These are phyloP conservation scores for Laticauda laticaudata DNA, from an alignment of 2,113 vertebrate genomes.

Conservation along the genomic window DNA sequence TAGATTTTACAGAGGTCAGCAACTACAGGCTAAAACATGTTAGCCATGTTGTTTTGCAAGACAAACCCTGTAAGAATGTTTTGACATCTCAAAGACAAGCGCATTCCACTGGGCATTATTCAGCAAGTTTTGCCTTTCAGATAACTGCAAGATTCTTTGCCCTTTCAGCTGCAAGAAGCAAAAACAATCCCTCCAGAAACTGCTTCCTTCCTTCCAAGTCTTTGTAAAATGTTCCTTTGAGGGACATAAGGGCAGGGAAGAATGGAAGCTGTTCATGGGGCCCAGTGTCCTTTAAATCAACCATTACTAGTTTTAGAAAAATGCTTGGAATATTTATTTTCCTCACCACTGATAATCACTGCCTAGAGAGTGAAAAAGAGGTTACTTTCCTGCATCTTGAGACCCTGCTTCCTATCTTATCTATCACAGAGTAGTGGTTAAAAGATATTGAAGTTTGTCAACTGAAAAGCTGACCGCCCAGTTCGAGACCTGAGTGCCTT, in stretches of 20 bases:
- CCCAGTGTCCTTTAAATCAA: neutral
- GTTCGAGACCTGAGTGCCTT: neutral
- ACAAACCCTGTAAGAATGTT: neutral
- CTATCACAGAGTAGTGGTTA: neutral
- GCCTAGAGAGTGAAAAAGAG: neutral
- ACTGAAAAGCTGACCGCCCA: neutral
- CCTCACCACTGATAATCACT: neutral
- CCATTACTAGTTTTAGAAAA: neutral
- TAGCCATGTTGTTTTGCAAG: neutral
- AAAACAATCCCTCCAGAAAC: neutral
- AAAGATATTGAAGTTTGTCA: neutral
- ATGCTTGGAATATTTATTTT: conserved; percentile 21
- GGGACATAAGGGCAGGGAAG: neutral
- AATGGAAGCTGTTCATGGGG: neutral
- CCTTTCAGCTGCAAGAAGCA: neutral
- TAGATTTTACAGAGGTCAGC: neutral
- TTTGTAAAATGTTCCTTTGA: neutral
- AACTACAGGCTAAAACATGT: neutral
- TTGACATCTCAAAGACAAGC: neutral
- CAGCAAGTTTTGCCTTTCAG: neutral
- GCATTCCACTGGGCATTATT: neutral
- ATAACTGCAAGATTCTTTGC: neutral
- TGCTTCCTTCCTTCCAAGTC: neutral
- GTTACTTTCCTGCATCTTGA: neutral
- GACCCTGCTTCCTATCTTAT: neutral